Percentiles rank a stretch among this genome's conserved stretches.
phyloP scores from a whole-genome alignment of 1,140 invertebrate genomes.

The Probaryconus sp. region DNA sequence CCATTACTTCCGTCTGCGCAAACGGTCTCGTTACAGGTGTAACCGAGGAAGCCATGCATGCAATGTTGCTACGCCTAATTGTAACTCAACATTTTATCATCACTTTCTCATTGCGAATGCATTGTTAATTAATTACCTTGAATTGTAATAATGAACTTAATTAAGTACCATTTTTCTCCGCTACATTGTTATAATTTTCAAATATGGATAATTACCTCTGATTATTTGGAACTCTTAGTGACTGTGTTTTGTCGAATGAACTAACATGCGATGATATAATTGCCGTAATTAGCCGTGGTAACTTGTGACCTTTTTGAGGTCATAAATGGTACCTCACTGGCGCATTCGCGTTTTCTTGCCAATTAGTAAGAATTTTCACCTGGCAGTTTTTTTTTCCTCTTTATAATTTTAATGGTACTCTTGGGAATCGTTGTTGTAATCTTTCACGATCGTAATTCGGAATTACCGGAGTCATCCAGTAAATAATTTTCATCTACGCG shows the following conservation, averaged over 20 bases:
- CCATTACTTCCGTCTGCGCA: slow-evolving; percentile 38
- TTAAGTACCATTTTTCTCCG: slow-evolving; percentile 62
- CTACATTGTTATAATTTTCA: slow-evolving; percentile 35
- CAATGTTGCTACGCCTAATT: slow-evolving; percentile 55
- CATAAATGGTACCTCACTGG: slow-evolving; percentile 38
- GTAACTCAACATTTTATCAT: slow-evolving; percentile 59
- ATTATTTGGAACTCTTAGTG: too few species aligned
- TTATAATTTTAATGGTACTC: too few species aligned
- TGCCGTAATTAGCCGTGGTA: slow-evolving; percentile 19
- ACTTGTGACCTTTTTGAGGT: slow-evolving; percentile 27
- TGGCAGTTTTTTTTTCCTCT: too few species aligned
- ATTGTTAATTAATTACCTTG: slow-evolving; percentile 60
- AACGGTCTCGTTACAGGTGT: slow-evolving; percentile 47
- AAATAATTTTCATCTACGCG: too few species aligned
- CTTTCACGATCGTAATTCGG: too few species aligned
- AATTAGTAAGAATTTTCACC: slow-evolving; percentile 53
- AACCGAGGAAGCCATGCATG: slow-evolving; percentile 54
- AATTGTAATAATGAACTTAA: slow-evolving; percentile 68
- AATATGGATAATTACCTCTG: slow-evolving; percentile 33
- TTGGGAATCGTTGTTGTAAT: too few species aligned
- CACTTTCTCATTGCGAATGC: slow-evolving; percentile 60
- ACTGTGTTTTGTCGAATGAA: too few species aligned
- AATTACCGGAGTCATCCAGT: too few species aligned
- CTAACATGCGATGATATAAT: slow-evolving; percentile 5
- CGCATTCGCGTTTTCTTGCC: slow-evolving; percentile 35